Evolutionary conservation across 2,888 invertebrate species (phyloP), one percentile per base, ranked within the genome.

Genomic region (Drosophila mayaguana): DNA sequence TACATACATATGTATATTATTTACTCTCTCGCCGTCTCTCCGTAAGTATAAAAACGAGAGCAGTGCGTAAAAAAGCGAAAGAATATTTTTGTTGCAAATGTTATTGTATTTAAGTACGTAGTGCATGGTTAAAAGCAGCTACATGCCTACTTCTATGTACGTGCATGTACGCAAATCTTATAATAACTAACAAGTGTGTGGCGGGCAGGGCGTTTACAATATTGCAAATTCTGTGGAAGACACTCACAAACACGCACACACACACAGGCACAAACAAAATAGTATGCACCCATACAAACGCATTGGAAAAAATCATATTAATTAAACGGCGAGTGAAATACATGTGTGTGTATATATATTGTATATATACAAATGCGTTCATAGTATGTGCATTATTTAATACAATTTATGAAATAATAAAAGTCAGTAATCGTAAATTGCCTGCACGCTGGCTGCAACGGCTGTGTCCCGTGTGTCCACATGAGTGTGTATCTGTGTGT

Each of bases 261-360:
- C 46, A 50, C 42, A 57, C 56, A 71, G 63, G 71, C 67, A 68
- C 68, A 64, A 78, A 69, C 72, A 71, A 77, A 76, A 77, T 81
- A 78, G 74, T 71, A 69, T 70, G 81, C 85, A 76, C 83, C 76
- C 87, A 88, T 83, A 88, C 88, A 78, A 81, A 63, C 63, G 75
- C 76, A 78, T 56, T 55, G 56, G 64, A 73, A 67, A 78, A 87
- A 87, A 83, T 87, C 81, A 83, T 88, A 81, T 87, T 88, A 88
- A 87, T 87, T 87, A 88, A 83, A 69, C 71, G 73, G 72, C 63
- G 75, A 80, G 69, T 81, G 59, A 75, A 79, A 56, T 46, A 43
- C 18, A 38, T 28, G 38, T 42, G 61, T 56, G 61, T 20, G 36
- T 50, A n/a, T n/a, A 51, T 53, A 57, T 50, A 28, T 32, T 48